A percentile compares a stretch with the other conserved stretches of the same genome.
Conservation (phyloP, 1,140 invertebrate genomes). For the Danaus melanippus region DNA sequence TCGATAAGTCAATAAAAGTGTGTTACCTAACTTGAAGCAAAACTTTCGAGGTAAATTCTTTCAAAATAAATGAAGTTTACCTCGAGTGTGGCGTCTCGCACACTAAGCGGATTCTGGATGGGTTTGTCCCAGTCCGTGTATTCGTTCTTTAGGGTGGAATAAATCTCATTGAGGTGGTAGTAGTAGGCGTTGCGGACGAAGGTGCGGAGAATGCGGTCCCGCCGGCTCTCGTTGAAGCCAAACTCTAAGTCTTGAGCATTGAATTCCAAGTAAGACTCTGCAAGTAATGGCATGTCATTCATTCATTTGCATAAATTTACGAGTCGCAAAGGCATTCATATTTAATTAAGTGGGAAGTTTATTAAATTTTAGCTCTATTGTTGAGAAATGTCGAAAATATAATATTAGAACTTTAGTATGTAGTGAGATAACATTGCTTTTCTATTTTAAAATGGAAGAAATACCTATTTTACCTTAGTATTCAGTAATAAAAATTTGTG, state of each 20-base stretch:
- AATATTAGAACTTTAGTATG: not conserved
- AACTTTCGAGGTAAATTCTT: no score
- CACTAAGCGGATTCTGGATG: slow-evolving; percentile 80
- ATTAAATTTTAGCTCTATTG: slow-evolving; percentile 9
- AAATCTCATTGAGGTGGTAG: slow-evolving; percentile 92
- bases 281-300: slow-evolving; percentile 52
- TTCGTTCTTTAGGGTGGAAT: slow-evolving; percentile 91
- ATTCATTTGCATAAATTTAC: slow-evolving; percentile 60
- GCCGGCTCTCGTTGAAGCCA: slow-evolving; percentile 87
- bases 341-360: slow-evolving; percentile 35
- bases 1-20: no score
- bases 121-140: slow-evolving; percentile 94
- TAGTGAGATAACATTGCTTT: no score
- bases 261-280: slow-evolving; percentile 84
- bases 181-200: slow-evolving; percentile 91
- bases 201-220: slow-evolving; percentile 88
- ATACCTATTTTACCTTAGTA: no score
- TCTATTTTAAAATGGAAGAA: no score
- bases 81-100: slow-evolving; percentile 82
- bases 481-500: no score
- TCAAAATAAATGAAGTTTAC: slow-evolving; percentile 25
- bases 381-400: not conserved
- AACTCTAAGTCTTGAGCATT: slow-evolving; percentile 85
- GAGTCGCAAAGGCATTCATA: slow-evolving; percentile 35
- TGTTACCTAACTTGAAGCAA: no score